These are phyloP conservation scores for Galago senegalensis DNA, from an alignment of 2,797 vertebrate species.

Conservation along the genomic window DNA sequence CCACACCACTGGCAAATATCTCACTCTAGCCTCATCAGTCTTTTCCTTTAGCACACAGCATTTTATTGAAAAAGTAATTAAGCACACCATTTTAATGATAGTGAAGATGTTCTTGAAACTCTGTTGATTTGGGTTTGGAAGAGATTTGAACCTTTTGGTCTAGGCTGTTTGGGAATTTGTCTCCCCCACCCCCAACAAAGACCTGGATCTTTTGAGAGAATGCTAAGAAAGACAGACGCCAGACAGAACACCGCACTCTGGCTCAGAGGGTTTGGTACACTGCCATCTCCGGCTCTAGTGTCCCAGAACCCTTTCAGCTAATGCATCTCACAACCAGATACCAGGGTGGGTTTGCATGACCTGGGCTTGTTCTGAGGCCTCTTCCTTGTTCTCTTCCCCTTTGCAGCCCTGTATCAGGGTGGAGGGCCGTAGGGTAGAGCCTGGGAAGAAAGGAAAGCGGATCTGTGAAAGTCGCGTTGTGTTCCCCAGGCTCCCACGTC, in stretches of 20 bases:
- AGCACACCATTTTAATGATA: not conserved
- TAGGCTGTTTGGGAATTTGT: not conserved
- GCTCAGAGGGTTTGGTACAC: not conserved
- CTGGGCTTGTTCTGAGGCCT: not conserved
- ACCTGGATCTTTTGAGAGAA: not conserved
- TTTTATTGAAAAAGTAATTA: not conserved
- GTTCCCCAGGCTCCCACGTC: not conserved
- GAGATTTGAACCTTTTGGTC: not conserved
- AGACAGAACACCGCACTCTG: not conserved
- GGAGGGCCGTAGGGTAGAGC: not conserved
- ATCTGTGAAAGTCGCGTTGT: not conserved
- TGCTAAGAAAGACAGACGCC: not conserved
- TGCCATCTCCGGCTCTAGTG: not conserved
- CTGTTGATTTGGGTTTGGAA: constrained; percentile 24
- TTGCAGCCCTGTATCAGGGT: not conserved
- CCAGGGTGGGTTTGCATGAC: not conserved
- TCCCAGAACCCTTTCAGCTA: not conserved
- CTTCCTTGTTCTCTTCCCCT: not conserved
- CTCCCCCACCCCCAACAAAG: not conserved
- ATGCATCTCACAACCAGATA: not conserved
- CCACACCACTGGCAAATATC: not conserved
- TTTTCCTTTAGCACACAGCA: not conserved
- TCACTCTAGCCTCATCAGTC: not conserved
- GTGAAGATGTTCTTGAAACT: constrained; percentile 7
- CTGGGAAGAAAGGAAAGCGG: not conserved